Evolutionary conservation across 2,888 invertebrate species (phyloP), one percentile per base, ranked within the genome.

Genomic region (Pasiphila rectangulata): DNA sequence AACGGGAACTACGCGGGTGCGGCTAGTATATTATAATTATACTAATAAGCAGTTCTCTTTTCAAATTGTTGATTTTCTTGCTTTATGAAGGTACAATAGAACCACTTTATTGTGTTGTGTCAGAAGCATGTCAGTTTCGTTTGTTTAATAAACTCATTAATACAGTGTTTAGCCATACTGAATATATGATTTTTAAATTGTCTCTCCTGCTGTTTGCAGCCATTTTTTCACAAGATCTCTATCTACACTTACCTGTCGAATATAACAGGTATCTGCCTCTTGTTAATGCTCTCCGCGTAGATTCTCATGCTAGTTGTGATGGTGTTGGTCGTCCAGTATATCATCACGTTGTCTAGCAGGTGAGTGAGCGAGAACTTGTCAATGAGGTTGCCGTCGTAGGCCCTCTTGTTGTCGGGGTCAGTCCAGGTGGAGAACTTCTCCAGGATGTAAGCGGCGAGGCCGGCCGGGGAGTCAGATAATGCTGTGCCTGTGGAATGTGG

Each of bases 391-490:
- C 95, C 95, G 65, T 95, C 94, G 0, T 76, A 69, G 0, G 90
- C 79, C 0, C 79, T 64, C 10, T 77, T 83, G 65, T 84, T 83
- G 0, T 75, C 70, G 0, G 61, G 92, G 76, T 84, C 94, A 74
- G 83, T 95, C 93, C 81, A 94, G 3, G 64, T 92, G 67, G 90
- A 91, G 81, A 96, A 97, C 74, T 97, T 98, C 66, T 98, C 97
- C 6, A 98, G 77, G 40, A 98, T 94, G 66, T 97, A 98, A 0
- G 95, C 95, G 0, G 96, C 96, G 46, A 98, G 79, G 0, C 96
- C 97, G 0, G 94, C 91, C 0, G 98, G 98, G 0, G 95, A 94
- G 64, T 96, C 94, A 1, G 91, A 86, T 30, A 97, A 72, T 0
- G 90, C 94, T 3, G 91, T 83, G 13, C 95, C 95, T 94, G 61